These are phyloP conservation scores for Deroplatys truncata DNA, from an alignment of 2,888 invertebrate genomes.

Conservation along the genomic window DNA sequence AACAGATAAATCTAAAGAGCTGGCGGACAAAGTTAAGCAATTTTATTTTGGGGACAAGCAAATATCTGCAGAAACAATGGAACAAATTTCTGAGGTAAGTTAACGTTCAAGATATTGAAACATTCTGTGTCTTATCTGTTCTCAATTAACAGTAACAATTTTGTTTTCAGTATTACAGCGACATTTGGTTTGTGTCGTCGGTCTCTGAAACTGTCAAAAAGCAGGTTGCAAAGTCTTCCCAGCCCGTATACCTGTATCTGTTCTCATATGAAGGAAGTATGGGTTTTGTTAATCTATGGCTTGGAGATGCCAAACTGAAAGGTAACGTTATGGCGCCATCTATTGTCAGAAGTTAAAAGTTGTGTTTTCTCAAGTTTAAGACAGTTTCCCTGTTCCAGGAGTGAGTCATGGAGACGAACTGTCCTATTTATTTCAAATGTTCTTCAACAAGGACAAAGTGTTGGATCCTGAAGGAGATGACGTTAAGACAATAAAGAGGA, in stretches of 20 bases:
- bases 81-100: background rate
- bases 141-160: background rate
- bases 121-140: no score
- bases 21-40: background rate
- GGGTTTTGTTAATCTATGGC: slow-evolving; percentile 16
- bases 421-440: slow-evolving; percentile 20
- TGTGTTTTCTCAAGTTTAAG: no score
- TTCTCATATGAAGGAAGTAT: slow-evolving; percentile 24
- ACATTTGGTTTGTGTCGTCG: slow-evolving; percentile 7
- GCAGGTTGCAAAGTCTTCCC: background rate
- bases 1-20: background rate
- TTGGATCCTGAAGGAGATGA: background rate
- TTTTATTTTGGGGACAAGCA: background rate
- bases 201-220: background rate
- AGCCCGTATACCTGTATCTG: slow-evolving; percentile 21
- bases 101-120: background rate
- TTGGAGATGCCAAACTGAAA: slow-evolving; percentile 10
- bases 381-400: background rate
- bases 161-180: slow-evolving; percentile 19
- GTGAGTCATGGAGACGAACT: slow-evolving; percentile 24
- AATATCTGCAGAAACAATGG: background rate
- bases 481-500: background rate
- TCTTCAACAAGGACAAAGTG: background rate
- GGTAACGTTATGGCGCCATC: slow-evolving; percentile 18
- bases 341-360: no score